Percentiles rank a stretch among this genome's conserved stretches.
These are phyloP conservation scores for Trichechus manatus DNA, from an alignment of 2,113 vertebrate species.

Conservation along the genomic window DNA sequence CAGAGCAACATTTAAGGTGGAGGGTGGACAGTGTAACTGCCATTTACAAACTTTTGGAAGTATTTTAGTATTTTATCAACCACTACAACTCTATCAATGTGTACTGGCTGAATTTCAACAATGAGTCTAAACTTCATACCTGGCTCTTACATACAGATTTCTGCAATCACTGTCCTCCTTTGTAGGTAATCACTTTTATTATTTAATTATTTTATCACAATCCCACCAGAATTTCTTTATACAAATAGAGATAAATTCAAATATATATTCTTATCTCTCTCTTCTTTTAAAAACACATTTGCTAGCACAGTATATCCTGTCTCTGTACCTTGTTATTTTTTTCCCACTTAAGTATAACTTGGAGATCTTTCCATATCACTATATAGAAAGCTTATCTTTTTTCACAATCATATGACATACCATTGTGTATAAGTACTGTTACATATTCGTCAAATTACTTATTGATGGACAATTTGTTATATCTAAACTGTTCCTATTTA, in stretches of 20 bases:
- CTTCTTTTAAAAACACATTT: neutral
- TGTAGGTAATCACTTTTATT: neutral
- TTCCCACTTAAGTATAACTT: conserved; percentile 1
- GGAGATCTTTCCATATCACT: neutral
- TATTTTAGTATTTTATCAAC: neutral
- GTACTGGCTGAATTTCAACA: neutral
- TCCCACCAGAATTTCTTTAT: neutral
- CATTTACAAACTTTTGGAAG: neutral
- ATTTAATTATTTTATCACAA: neutral
- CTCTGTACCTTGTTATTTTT: neutral
- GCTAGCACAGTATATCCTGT: neutral
- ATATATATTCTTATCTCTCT: neutral
- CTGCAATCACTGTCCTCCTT: neutral
- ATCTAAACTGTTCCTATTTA: neutral
- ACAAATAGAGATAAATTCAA: neutral
- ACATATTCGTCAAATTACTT: conserved; percentile 1
- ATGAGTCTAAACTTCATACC: neutral
- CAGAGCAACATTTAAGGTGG: neutral
- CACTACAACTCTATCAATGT: neutral
- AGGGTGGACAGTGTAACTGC: neutral
- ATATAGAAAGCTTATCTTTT: neutral
- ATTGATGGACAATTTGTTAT: neutral
- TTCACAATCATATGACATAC: neutral
- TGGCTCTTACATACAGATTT: neutral
- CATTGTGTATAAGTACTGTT: neutral